Evolutionary conservation across 2,797 vertebrate species (phyloP).

Genomic region (Oceanodroma leucorhoa): DNA sequence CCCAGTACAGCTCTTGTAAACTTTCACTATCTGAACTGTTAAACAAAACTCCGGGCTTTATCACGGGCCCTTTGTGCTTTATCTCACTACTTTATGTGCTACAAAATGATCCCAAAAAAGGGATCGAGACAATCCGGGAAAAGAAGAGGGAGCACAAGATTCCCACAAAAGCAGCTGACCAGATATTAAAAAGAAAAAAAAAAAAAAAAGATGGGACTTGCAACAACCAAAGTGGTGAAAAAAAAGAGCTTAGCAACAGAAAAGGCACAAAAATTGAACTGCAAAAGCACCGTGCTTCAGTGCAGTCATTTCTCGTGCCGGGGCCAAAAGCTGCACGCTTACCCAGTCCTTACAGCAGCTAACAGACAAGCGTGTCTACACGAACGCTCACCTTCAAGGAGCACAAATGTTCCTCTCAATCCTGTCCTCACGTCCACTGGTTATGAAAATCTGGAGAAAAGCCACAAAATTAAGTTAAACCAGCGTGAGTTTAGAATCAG

Average conservation of each 20-base stretch:
- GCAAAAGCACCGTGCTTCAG: neutral
- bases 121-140: neutral
- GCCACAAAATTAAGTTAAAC: constrained; percentile 60
- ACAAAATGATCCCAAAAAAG: constrained; percentile 9
- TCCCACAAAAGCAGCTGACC: neutral
- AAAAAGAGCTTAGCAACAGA: neutral
- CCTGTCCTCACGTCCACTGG: neutral
- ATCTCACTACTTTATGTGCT: neutral
- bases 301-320: fast-evolving
- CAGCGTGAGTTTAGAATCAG: neutral
- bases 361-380: fast-evolving
- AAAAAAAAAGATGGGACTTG: neutral
- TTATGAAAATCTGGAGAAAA: constrained; percentile 45
- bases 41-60: constrained; percentile 9
- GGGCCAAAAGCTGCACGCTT: neutral
- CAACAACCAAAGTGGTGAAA: fast-evolving
- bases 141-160: neutral
- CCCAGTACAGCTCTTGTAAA: constrained; percentile 33
- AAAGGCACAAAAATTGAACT: neutral
- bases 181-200: neutral
- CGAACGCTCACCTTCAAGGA: neutral
- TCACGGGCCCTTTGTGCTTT: constrained; percentile 25
- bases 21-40: constrained; percentile 49
- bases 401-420: neutral
- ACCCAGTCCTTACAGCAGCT: neutral